Base-by-base conservation (phyloP, 1,140 invertebrate species). In the Holcopasites calliopsidis region DNA sequence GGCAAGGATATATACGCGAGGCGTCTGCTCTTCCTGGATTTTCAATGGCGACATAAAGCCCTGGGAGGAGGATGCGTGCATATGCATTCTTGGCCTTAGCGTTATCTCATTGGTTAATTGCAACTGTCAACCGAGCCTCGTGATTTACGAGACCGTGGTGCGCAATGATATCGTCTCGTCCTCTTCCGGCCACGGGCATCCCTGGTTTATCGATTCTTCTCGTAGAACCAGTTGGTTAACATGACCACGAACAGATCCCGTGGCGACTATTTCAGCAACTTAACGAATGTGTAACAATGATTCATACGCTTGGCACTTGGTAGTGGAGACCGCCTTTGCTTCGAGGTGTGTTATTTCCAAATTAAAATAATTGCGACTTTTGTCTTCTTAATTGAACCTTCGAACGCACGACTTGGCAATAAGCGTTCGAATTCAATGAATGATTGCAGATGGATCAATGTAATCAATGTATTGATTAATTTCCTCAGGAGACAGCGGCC, bases 91-190 rank as follows among this genome's bases (percentile, higher is more conserved):
- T n/a, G 47, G 40, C 66, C n/a, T 54, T 78, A 55, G 72, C 42
- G 68, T 28, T 87, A 88, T 88, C 85, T 86, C 71, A 85, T 85
- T 84, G 84, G 86, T 87, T 88, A 88, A 88, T 88, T 88, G 86
- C 86, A 80, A 84, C 77, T 82, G 86, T 85, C 79, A 70, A 68
- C 76, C 52, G 57, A 18, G 35, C 3, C 23, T 13, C n/a, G 64
- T 83, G 85, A 87, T 87, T 87, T 87, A 87, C 80, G 85, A 79
- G 72, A 55, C 61, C 64, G 47, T 49, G 73, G 47, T 49, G 73
- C 72, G 64, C 68, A 58, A 74, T 40, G 78, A 83, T 86, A 86
- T 86, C 77, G 74, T 74, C 76, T 61, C 64, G 79, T 80, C 58
- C 75, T 55, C 77, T 40, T 71, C 49, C 60, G 49, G 38, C 71